Evolutionary conservation across 2,113 vertebrate genomes (phyloP).

Genomic region (Pollimyrus isidori): DNA sequence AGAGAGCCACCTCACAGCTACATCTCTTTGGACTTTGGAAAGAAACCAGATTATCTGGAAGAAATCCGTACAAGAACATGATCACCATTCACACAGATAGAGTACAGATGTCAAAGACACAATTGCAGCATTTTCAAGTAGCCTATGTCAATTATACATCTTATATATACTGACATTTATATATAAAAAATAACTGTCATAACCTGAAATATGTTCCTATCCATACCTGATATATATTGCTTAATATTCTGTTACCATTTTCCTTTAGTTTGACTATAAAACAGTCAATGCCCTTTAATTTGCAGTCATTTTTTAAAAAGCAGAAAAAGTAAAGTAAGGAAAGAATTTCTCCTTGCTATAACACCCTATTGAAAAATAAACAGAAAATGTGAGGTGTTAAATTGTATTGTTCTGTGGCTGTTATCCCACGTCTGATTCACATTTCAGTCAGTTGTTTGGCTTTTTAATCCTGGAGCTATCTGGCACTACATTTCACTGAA

Average conservation of each 20-base stretch:
- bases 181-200: not conserved
- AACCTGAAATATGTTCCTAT: not conserved
- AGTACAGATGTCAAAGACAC: not conserved
- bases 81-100: not conserved
- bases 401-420: not conserved
- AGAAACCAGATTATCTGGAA: not conserved
- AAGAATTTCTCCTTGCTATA: not conserved
- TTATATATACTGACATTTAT: too few relatives aligned
- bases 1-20: not conserved
- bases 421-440: not conserved
- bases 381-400: not conserved
- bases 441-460: slow-evolving; percentile 6
- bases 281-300: not conserved
- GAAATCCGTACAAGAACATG: not conserved
- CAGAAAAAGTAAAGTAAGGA: not conserved
- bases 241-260: not conserved
- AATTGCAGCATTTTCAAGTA: not conserved
- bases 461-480: not conserved
- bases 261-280: not conserved
- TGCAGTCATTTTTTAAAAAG: not conserved
- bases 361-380: slow-evolving; percentile 26
- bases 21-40: not conserved
- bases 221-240: not conserved
- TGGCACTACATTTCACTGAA: slow-evolving; percentile 15
- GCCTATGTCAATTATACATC: not conserved